phyloP scores from a whole-genome alignment of 1,140 invertebrate genomes.

The Oreohelix idahoensis region DNA sequence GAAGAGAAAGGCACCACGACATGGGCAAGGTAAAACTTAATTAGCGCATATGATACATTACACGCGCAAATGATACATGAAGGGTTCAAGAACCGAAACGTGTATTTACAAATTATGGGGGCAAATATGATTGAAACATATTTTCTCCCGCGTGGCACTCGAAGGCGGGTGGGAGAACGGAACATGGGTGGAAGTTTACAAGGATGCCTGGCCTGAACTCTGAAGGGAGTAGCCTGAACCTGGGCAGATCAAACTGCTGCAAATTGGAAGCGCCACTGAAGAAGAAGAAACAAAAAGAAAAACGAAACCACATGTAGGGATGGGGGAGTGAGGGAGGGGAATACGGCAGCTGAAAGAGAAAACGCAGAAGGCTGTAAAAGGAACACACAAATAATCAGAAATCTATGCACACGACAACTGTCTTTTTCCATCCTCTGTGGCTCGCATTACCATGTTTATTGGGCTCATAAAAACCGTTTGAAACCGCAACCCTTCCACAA shows the following conservation, averaged over 20 bases:
- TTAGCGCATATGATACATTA: background rate
- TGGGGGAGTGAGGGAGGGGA: too few relatives aligned
- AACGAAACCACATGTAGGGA: too few relatives aligned
- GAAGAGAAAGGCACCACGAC: background rate
- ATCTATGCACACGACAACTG: conserved; percentile 9
- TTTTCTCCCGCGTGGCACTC: background rate
- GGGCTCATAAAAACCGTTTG: conserved; percentile 27
- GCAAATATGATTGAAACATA: background rate
- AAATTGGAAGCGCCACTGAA: too few relatives aligned
- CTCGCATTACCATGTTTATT: conserved; percentile 35
- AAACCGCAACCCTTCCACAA: conserved; percentile 7
- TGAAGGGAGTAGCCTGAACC: background rate
- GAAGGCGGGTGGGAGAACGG: background rate
- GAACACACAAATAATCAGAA: conserved; percentile 11
- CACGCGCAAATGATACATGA: background rate
- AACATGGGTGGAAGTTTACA: background rate
- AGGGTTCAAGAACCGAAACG: background rate
- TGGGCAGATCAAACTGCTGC: too few relatives aligned
- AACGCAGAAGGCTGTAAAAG: conserved; percentile 2
- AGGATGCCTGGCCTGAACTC: background rate
- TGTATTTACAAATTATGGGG: background rate
- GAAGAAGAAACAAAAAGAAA: too few relatives aligned
- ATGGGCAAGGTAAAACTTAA: background rate
- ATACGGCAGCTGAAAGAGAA: too few relatives aligned
- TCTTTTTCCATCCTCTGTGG: background rate